Conservation (phyloP, 1,140 invertebrate genomes). For the Tetramorium parvispinum region DNA sequence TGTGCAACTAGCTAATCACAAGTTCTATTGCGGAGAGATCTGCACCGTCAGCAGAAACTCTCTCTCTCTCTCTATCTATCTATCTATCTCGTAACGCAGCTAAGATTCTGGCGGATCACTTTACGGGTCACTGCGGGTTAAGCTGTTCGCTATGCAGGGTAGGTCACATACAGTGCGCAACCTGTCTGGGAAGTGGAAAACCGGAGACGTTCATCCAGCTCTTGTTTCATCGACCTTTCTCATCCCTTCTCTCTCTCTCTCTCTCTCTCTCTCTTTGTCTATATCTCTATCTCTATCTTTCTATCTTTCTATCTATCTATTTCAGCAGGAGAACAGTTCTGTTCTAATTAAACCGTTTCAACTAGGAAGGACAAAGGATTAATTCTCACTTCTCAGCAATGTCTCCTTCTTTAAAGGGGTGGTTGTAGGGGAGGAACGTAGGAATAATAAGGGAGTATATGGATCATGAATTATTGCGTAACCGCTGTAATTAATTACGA, state of each 20-base stretch:
- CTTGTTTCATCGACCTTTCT: conserved; percentile 12
- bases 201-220: conserved; percentile 16
- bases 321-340: not conserved
- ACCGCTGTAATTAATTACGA: conserved; percentile 7
- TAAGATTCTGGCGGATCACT: conserved; percentile 49
- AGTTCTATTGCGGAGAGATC: not conserved
- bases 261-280: too few relatives aligned
- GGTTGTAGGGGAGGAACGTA: not conserved
- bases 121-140: conserved; percentile 36
- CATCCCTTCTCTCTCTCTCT: not conserved
- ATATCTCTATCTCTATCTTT: not conserved
- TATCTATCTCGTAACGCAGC: not conserved
- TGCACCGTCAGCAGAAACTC: not conserved
- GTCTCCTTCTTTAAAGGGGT: not conserved
- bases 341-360: not conserved
- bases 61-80: not conserved
- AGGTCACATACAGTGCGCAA: not conserved
- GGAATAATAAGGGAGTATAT: not conserved
- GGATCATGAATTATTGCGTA: conserved; percentile 13
- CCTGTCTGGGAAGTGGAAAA: conserved; percentile 31
- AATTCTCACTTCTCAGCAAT: conserved; percentile 15
- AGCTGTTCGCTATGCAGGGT: conserved; percentile 37
- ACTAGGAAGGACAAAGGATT: not conserved
- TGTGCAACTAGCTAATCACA: not conserved
- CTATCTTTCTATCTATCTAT: not conserved